A percentile compares a stretch with the other conserved stretches of the same genome.
Evolutionary conservation across 2,797 vertebrate genomes (phyloP).

Genomic region (Psittacula echo): DNA sequence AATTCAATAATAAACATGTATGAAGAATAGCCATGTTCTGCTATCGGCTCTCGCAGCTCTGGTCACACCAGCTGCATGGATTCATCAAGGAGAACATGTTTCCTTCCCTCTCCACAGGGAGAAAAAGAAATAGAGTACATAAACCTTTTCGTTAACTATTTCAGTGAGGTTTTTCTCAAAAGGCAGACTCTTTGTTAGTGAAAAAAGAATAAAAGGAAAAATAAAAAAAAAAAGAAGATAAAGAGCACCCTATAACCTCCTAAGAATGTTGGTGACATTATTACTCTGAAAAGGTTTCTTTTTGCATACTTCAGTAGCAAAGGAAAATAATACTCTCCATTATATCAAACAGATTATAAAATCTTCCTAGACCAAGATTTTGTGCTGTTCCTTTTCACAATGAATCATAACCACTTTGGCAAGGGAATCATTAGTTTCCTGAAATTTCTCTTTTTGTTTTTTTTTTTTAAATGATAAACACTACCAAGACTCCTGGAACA

Average conservation of each 20-base stretch:
- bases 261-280: neutral
- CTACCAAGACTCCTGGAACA: neutral
- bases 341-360: conserved; percentile 10
- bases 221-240: neutral
- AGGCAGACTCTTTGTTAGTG: neutral
- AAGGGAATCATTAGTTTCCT: neutral
- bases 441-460: neutral
- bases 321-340: neutral
- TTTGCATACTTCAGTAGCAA: neutral
- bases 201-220: neutral
- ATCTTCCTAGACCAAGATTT: neutral
- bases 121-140: neutral
- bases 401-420: neutral
- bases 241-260: neutral
- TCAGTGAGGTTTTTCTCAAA: neutral
- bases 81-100: neutral
- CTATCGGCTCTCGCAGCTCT: neutral
- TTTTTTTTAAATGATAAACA: neutral
- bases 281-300: neutral
- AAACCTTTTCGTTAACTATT: neutral
- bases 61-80: neutral
- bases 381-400: conserved; percentile 16
- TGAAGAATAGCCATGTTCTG: neutral
- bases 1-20: neutral
- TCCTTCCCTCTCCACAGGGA: neutral